Conservation (phyloP, 64 coral and sea anemone genomes). For the Astreopora myriophthalma region DNA sequence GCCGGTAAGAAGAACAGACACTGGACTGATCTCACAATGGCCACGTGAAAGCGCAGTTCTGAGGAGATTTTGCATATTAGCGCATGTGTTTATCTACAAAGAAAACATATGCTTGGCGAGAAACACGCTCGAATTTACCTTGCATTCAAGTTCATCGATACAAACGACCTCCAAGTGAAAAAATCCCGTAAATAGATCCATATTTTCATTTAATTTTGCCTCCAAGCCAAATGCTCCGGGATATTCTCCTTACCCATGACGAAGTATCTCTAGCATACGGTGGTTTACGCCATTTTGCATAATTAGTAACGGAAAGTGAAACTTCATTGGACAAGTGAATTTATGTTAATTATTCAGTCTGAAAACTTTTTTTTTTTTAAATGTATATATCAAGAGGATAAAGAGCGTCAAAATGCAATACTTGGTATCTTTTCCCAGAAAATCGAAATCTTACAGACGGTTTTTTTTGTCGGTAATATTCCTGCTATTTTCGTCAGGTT, state of each 20-base stretch:
- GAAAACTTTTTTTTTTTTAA: not conserved
- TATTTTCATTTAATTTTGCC: not conserved
- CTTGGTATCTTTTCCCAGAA: too few relatives aligned
- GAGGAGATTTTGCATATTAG: slow-evolving; percentile 32
- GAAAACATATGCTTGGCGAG: slow-evolving; percentile 9
- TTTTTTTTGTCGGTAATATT: too few relatives aligned
- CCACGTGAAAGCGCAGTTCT: slow-evolving; percentile 43
- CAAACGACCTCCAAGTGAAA: not conserved
- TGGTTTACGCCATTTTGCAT: slow-evolving; percentile 46
- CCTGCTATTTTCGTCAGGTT: too few relatives aligned
- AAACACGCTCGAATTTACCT: not conserved
- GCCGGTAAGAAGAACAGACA: not conserved
- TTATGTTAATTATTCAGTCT: not conserved
- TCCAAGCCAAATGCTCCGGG: not conserved
- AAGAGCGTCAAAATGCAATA: too few relatives aligned
- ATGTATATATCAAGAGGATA: too few relatives aligned
- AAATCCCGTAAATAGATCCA: not conserved
- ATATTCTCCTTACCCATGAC: slow-evolving; percentile 15
- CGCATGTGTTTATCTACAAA: slow-evolving; percentile 49
- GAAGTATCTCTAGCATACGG: not conserved
- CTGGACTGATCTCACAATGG: slow-evolving; percentile 12
- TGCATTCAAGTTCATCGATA: not conserved
- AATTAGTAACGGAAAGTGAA: not conserved
- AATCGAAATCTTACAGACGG: too few relatives aligned
- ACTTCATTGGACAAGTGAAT: not conserved